phyloP scores from a whole-genome alignment of 1,140 invertebrate species.

The Goniozus legneri region DNA sequence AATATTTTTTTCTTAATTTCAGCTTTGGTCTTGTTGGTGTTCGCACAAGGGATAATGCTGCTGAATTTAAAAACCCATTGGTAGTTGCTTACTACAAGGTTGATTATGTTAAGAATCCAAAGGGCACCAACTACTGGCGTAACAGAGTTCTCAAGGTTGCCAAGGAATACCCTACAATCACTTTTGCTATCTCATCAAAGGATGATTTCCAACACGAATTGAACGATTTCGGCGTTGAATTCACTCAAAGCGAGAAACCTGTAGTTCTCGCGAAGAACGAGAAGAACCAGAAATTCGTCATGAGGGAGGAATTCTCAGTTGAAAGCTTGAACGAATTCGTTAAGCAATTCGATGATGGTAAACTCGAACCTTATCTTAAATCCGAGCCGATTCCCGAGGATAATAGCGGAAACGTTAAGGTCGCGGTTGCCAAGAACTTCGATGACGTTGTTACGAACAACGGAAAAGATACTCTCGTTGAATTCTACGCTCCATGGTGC shows the following conservation, averaged over 20 bases:
- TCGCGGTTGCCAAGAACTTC: slow-evolving; percentile 96
- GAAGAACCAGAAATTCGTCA: slow-evolving; percentile 85
- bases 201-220: slow-evolving; percentile 92
- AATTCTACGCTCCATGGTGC: slow-evolving; percentile 99
- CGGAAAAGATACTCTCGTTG: slow-evolving; percentile 90
- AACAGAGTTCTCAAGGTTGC: slow-evolving; percentile 95
- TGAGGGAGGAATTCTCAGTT: slow-evolving; percentile 88
- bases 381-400: slow-evolving; percentile 89
- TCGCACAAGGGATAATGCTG: slow-evolving; percentile 77
- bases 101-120: slow-evolving; percentile 95
- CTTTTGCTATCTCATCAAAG: slow-evolving; percentile 87
- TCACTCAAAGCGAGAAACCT: slow-evolving; percentile 85
- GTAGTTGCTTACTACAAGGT: slow-evolving; percentile 92
- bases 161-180: slow-evolving; percentile 76
- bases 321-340: slow-evolving; percentile 88
- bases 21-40: slow-evolving; percentile 91
- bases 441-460: slow-evolving; percentile 91
- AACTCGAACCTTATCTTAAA: slow-evolving; percentile 90
- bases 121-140: slow-evolving; percentile 99
- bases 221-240: slow-evolving; percentile 90
- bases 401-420: slow-evolving; percentile 81
- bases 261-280: slow-evolving; percentile 77
- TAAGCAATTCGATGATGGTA: slow-evolving; percentile 76
- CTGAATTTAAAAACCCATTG: slow-evolving; percentile 85
- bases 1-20: slow-evolving; percentile 35